phyloP scores from a whole-genome alignment of 2,113 vertebrate species.

The Lamprologus lemairii region DNA sequence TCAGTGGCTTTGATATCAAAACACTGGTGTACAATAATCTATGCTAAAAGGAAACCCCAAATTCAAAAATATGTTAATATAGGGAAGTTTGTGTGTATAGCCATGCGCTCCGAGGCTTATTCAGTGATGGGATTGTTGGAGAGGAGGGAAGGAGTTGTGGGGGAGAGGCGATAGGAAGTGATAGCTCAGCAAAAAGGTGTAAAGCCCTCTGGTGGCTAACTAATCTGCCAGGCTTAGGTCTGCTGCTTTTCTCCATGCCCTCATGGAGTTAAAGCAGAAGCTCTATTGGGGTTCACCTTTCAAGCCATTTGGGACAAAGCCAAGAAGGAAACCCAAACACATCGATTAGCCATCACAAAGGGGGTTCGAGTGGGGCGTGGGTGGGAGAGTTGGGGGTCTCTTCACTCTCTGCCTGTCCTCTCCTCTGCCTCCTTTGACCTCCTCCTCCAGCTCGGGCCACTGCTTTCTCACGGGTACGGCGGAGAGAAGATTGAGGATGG shows the following conservation, averaged over 20 bases:
- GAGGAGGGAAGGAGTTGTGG: neutral
- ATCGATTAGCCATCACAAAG: slow-evolving; percentile 37
- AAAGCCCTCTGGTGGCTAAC: slow-evolving; percentile 33
- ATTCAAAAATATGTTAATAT: slow-evolving; percentile 41
- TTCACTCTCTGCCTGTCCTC: neutral
- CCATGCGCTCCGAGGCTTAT: neutral
- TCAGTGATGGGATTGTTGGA: slow-evolving; percentile 1
- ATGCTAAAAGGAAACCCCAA: slow-evolving; percentile 30
- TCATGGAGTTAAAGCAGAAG: neutral
- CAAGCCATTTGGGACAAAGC: neutral
- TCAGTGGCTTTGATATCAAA: slow-evolving; percentile 43
- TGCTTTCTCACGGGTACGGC: slow-evolving; percentile 18
- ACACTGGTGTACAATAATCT: slow-evolving; percentile 26
- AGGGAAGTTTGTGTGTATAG: slow-evolving; percentile 20
- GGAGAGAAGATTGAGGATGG: neutral
- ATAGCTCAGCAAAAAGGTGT: slow-evolving; percentile 56
- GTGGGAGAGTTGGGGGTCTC: neutral
- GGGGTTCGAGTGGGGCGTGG: neutral
- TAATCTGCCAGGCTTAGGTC: slow-evolving; percentile 49
- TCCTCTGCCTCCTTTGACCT: neutral
- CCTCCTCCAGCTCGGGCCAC: neutral
- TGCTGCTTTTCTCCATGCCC: slow-evolving; percentile 4
- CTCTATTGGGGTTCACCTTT: neutral
- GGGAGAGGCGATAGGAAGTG: slow-evolving; percentile 21
- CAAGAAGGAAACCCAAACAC: slow-evolving; percentile 43